Conservation (phyloP, 2,797 vertebrate species). For the Onychomys arenicola region DNA sequence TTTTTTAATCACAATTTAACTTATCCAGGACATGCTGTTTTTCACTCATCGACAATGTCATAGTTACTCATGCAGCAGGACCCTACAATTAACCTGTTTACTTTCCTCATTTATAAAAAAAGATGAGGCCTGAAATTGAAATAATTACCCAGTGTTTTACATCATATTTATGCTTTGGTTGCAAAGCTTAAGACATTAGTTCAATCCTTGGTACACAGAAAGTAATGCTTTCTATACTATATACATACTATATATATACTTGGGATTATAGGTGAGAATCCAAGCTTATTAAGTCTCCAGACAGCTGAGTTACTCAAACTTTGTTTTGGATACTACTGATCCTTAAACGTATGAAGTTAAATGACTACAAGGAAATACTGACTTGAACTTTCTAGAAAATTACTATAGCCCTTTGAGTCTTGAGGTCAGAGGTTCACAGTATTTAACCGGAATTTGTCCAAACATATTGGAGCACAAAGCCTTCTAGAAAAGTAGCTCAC, state of each 20-base stretch:
- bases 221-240: not conserved
- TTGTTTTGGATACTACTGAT: not conserved
- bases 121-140: not conserved
- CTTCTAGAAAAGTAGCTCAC: not conserved
- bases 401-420: not conserved
- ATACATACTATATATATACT: not conserved
- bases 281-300: not conserved
- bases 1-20: not conserved
- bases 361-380: not conserved
- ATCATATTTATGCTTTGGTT: not conserved
- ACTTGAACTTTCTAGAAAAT: not conserved
- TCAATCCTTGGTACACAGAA: not conserved
- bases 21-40: not conserved
- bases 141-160: not conserved
- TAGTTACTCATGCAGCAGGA: not conserved
- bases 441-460: not conserved
- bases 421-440: not conserved
- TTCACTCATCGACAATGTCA: not conserved
- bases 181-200: not conserved
- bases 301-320: not conserved
- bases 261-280: not conserved
- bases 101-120: not conserved
- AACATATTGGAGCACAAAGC: not conserved
- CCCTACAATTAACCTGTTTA: not conserved
- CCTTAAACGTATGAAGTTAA: not conserved